Evolutionary conservation across 2,888 invertebrate genomes (phyloP).

Genomic region (Ceraclea dissimilis): DNA sequence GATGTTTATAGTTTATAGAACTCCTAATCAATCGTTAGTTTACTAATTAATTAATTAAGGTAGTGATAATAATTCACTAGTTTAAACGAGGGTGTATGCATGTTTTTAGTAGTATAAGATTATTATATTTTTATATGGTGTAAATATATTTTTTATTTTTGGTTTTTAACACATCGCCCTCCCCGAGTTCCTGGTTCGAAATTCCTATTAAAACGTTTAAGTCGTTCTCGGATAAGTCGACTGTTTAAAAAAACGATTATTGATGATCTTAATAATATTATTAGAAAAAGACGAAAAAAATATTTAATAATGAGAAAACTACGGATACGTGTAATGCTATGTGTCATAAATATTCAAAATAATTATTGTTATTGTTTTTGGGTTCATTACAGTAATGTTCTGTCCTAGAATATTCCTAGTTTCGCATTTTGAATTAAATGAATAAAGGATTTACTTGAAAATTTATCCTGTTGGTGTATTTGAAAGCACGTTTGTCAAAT

Average conservation of each 20-base stretch:
- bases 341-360: no score
- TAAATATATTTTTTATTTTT: conserved; percentile 15
- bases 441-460: no score
- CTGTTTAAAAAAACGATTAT: neutral
- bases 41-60: conserved; percentile 24
- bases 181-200: conserved; percentile 28
- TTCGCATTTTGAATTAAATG: no score
- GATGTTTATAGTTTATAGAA: neutral
- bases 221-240: neutral
- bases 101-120: conserved; percentile 9
- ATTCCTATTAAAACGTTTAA: conserved; percentile 25
- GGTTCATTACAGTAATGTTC: no score
- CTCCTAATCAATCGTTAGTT: neutral
- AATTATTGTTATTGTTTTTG: no score
- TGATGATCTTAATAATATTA: no score
- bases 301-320: no score
- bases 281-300: no score
- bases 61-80: conserved; percentile 21
- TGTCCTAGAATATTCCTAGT: no score
- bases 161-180: conserved; percentile 21
- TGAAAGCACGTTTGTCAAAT: no score
- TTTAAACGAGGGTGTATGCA: conserved; percentile 24
- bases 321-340: no score
- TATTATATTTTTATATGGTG: conserved; percentile 14
- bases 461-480: no score